These are phyloP conservation scores for Elaphurus davidianus DNA, from an alignment of 2,113 vertebrate species.

Conservation along the genomic window DNA sequence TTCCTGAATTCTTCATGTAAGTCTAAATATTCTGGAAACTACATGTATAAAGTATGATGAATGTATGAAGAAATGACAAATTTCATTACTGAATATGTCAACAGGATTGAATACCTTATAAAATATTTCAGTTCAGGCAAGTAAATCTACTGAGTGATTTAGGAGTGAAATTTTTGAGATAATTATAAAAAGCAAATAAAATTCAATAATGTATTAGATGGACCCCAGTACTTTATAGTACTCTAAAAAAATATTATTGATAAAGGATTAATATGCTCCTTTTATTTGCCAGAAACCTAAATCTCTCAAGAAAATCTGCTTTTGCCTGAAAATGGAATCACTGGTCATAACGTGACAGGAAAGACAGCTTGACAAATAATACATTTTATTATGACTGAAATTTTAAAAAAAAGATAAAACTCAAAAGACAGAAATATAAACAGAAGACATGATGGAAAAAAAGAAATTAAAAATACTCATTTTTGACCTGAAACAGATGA, in stretches of 20 bases:
- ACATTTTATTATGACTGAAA: not conserved
- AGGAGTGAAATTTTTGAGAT: not conserved
- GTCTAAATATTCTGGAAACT: not conserved
- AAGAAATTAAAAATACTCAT: not conserved
- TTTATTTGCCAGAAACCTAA: not conserved
- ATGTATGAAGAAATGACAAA: not conserved
- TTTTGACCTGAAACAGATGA: conserved; percentile 1
- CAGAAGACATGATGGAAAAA: not conserved
- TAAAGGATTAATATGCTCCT: not conserved
- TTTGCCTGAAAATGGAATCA: not conserved
- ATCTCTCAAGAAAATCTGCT: not conserved
- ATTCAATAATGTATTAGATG: not conserved
- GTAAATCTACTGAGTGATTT: not conserved
- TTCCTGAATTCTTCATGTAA: not conserved
- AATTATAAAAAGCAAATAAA: not conserved
- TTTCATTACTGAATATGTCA: not conserved
- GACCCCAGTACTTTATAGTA: not conserved
- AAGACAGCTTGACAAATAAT: not conserved
- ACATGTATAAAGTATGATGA: not conserved
- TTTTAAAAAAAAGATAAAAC: not conserved
- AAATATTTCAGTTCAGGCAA: not conserved
- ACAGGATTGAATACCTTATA: not conserved
- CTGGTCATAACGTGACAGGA: not conserved
- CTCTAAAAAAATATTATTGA: not conserved
- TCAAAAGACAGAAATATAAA: conserved; percentile 24